Evolutionary conservation across 1,140 invertebrate species (phyloP).

Genomic region (Trichogramma pretiosum): DNA sequence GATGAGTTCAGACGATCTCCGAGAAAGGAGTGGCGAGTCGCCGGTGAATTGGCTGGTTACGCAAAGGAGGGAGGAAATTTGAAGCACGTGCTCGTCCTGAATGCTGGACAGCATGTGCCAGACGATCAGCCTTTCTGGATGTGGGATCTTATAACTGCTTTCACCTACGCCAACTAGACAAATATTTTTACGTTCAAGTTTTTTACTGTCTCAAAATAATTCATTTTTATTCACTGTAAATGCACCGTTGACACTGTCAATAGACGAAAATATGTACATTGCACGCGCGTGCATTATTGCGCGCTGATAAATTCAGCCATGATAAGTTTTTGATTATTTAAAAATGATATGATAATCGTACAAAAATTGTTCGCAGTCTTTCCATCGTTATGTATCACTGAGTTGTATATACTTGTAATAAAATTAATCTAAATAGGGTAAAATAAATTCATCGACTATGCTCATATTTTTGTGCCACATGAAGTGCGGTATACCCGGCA

Average conservation of each 20-base stretch:
- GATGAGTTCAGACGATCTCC: slow-evolving; percentile 55
- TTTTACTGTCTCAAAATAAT: too few species aligned
- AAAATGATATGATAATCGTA: too few species aligned
- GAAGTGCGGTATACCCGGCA: slow-evolving; percentile 67
- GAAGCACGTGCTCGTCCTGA: slow-evolving; percentile 65
- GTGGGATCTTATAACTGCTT: slow-evolving; percentile 67
- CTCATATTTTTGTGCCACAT: slow-evolving; percentile 71
- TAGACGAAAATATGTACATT: too few species aligned
- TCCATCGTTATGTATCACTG: too few species aligned
- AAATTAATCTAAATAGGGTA: slow-evolving; percentile 70
- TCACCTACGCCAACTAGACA: slow-evolving; percentile 69
- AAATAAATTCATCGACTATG: slow-evolving; percentile 67
- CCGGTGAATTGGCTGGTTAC: slow-evolving; percentile 66
- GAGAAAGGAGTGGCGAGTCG: slow-evolving; percentile 50
- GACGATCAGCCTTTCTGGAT: slow-evolving; percentile 70
- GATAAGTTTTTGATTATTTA: too few species aligned
- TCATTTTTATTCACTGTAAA: not conserved
- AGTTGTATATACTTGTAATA: too few species aligned
- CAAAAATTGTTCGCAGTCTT: too few species aligned
- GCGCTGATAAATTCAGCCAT: too few species aligned
- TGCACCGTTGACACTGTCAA: not conserved
- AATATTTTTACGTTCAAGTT: slow-evolving; percentile 34
- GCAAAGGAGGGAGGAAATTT: slow-evolving; percentile 62
- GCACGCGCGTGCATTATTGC: too few species aligned
- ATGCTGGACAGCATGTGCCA: slow-evolving; percentile 78